Base-by-base conservation (phyloP, 35 echinoderm and acorn worm species). In the Strongylocentrotus purpuratus region DNA sequence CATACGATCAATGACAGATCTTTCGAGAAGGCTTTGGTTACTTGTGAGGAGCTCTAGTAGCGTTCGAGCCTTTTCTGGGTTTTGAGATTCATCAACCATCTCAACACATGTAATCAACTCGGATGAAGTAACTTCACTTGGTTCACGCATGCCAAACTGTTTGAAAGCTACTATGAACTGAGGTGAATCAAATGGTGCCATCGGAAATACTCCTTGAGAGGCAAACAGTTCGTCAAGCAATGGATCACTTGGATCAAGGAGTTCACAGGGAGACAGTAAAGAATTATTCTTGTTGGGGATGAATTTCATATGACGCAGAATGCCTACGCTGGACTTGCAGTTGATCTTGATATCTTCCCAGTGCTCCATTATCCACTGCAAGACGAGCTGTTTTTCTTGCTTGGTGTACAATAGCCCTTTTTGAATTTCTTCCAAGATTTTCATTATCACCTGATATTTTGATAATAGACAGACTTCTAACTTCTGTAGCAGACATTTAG, bases 341-440 rank as follows among this genome's bases (percentile, higher is more conserved):
- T 94, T 55, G n/a, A 32, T 15, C 58, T 48, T 61, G 48, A 85
- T 17, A 20, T 94, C 71, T 78, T 85, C 94, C 58, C 58, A 94
- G 10, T 32, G 58, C 11, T 41, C 47, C 22, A 70, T 10, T 9
- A 94, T 33, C 94, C 94, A 94, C 9, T 33, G 32, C 32, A 94
- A 71, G 18, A 85, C 33, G 11, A 32, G 9, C 85, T 85, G 94
- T 33, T 25, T 46, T 55, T 85, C 94, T 0, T 31, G 28, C 0
- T 4, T 6, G 10, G 52, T 94, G 61, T 94, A 94, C 18, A 48
- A 85, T 20, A 33, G 10, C 11, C 71, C 71, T 55, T 20, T 8
- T 14, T 33, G 20, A 85, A 86, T 32, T n/a, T n/a, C n/a, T n/a
- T n/a, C n/a, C n/a, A n/a, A n/a, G n/a, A n/a, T n/a, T n/a, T n/a